These are phyloP conservation scores for Anomalospiza imberbis DNA, from an alignment of 2,797 vertebrate species.

Conservation along the genomic window DNA sequence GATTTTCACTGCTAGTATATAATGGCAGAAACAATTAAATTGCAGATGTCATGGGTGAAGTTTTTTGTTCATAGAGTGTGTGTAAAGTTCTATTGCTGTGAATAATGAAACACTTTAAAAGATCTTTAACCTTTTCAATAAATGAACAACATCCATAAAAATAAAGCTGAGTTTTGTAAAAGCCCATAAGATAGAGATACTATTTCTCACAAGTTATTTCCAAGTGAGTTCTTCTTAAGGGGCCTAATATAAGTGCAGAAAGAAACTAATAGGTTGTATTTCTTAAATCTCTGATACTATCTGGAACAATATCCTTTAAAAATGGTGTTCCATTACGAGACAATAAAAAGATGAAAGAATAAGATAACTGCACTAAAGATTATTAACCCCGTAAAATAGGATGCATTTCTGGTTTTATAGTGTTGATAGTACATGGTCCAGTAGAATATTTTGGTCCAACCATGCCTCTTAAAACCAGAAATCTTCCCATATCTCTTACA, in stretches of 20 bases:
- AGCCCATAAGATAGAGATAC: not conserved
- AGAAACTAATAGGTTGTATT: not conserved
- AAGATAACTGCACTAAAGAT: not conserved
- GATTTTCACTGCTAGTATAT: not conserved
- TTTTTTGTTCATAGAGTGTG: not conserved
- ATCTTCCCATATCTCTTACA: not conserved
- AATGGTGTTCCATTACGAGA: not conserved
- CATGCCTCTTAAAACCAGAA: not conserved
- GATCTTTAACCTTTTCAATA: slow-evolving; percentile 3
- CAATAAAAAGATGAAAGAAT: slow-evolving; percentile 2
- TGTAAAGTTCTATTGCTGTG: not conserved
- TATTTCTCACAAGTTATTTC: slow-evolving; percentile 1
- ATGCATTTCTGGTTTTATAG: not conserved
- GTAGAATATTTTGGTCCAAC: not conserved
- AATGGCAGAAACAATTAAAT: not conserved
- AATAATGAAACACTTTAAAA: not conserved
- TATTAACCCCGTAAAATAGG: not conserved
- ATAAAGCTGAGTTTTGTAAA: not conserved
- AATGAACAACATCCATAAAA: not conserved
- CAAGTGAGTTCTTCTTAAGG: not conserved
- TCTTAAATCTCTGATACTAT: not conserved
- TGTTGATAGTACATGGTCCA: not conserved
- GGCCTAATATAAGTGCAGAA: not conserved
- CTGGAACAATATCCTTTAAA: not conserved
- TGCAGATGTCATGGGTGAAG: not conserved